Evolutionary conservation across 2,888 invertebrate genomes (phyloP), one percentile per base, ranked within the genome.

Genomic region (Hyposoter dolosus): DNA sequence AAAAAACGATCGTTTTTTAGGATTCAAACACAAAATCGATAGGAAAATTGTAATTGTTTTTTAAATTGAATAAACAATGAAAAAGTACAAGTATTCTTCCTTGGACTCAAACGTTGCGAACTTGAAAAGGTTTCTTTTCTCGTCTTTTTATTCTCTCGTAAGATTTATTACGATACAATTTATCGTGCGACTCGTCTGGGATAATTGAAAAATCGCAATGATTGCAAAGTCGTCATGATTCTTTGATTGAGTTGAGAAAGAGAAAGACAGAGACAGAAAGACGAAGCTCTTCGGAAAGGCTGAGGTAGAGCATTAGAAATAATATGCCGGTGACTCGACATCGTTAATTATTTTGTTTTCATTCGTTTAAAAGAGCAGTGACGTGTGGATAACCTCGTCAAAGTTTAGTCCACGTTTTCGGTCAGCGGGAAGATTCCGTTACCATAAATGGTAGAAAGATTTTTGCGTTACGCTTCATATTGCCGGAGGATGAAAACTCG

Each of bases 361-460:
- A 72, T 74, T 74, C 19, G 60, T 71, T 82, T 68, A 66, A 68
- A 23, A 68, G 69, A 63, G 50, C 65, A 76, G 83, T 65, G 23
- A 63, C 74, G 63, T 12, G 53, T 10, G 63, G 23, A 56, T 32
- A 83, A 86, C 83, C 81, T 83, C 83, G 71, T 15, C 19, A 43
- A 56, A 71, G 65, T 71, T 74, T 65, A 69, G 81, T 65, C 66
- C 50, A n/a, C 10, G 72, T 80, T 32, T 3, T 53, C 32, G 40
- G 40, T 40, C 60, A 1, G n/a, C 56, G 63, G n/a, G 40, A 28
- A 35, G 76, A 65, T 53, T 72, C n/a, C 83, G 45, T 83, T 47
- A 81, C 86, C 86, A 83, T 81, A 83, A 60, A 83, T 81, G 83
- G 86, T 78, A 35, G 80, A 83, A 83, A 74, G 77, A 83, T 85